A percentile compares a stretch with the other conserved stretches of the same genome.
These are phyloP conservation scores for Melanotaenia parkinsoni DNA, from an alignment of 2,797 vertebrate species.

Conservation along the genomic window DNA sequence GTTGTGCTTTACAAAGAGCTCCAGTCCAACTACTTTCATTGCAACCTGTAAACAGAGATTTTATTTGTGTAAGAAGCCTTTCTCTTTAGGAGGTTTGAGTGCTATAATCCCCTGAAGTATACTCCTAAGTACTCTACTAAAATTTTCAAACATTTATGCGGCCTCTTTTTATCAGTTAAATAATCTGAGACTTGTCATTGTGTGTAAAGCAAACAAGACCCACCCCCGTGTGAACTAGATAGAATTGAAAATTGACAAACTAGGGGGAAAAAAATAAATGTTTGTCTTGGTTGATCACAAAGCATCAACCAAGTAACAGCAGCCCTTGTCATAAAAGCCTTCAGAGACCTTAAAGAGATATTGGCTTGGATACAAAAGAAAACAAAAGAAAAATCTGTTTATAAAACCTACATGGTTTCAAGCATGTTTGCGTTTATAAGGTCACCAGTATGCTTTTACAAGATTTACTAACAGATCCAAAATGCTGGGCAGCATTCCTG, in stretches of 20 bases:
- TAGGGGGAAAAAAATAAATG: constrained; percentile 26
- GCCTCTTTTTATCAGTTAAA: constrained; percentile 24
- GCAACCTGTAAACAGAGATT: constrained; percentile 30
- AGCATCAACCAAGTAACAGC: constrained; percentile 32
- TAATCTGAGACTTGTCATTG: constrained; percentile 29
- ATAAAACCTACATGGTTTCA: constrained; percentile 51
- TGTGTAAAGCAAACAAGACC: constrained; percentile 51
- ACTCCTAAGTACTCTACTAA: constrained; percentile 1
- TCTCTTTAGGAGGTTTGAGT: constrained; percentile 18
- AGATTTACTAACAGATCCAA: constrained; percentile 61
- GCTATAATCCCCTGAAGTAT: constrained; percentile 23
- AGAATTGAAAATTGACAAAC: constrained; percentile 56
- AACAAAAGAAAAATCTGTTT: constrained; percentile 30
- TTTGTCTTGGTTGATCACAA: constrained; percentile 47
- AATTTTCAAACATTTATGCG: constrained; percentile 10
- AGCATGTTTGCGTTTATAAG: constrained; percentile 74
- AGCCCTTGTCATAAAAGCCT: constrained; percentile 37
- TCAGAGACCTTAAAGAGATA: constrained; percentile 42
- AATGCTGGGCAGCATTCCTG: constrained; percentile 55
- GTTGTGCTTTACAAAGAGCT: constrained; percentile 39
- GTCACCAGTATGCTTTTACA: constrained; percentile 63
- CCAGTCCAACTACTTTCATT: constrained; percentile 27
- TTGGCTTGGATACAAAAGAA: constrained; percentile 28
- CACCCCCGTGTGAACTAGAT: neutral
- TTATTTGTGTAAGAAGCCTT: neutral